These are phyloP conservation scores for Xylocopa sonorina DNA, from an alignment of 1,140 invertebrate genomes.

Conservation along the genomic window DNA sequence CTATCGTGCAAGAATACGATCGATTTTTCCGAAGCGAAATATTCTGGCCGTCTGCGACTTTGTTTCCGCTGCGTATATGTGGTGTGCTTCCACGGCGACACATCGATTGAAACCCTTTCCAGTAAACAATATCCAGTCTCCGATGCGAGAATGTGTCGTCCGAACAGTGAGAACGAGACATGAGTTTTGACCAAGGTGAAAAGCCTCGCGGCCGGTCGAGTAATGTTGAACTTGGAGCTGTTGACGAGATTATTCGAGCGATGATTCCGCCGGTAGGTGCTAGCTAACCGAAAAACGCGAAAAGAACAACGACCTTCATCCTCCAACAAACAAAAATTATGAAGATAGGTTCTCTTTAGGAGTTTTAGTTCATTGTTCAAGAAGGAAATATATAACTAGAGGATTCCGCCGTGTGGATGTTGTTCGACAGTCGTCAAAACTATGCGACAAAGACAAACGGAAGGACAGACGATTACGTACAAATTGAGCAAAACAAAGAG, in stretches of 20 bases:
- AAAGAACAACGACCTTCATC: background rate
- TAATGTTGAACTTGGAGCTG: conserved; percentile 9
- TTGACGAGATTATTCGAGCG: background rate
- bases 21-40: conserved; percentile 30
- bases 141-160: conserved; percentile 16
- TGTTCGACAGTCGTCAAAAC: background rate
- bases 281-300: conserved; percentile 4
- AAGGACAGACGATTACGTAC: background rate
- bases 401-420: background rate
- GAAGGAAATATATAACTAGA: background rate
- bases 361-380: background rate
- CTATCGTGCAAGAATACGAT: conserved; percentile 6
- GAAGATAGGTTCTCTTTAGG: too few species aligned
- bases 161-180: conserved; percentile 6
- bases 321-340: background rate
- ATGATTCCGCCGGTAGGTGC: conserved; percentile 23
- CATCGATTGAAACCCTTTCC: conserved; percentile 33
- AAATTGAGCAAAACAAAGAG: background rate
- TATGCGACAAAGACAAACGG: conserved; percentile 7
- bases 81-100: background rate
- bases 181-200: conserved; percentile 12
- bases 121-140: conserved; percentile 30
- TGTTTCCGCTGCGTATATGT: background rate
- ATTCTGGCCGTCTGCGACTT: background rate
- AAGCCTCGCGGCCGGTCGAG: background rate